These are phyloP conservation scores for Arremon aurantiirostris DNA, from an alignment of 2,797 vertebrate species.

Conservation along the genomic window DNA sequence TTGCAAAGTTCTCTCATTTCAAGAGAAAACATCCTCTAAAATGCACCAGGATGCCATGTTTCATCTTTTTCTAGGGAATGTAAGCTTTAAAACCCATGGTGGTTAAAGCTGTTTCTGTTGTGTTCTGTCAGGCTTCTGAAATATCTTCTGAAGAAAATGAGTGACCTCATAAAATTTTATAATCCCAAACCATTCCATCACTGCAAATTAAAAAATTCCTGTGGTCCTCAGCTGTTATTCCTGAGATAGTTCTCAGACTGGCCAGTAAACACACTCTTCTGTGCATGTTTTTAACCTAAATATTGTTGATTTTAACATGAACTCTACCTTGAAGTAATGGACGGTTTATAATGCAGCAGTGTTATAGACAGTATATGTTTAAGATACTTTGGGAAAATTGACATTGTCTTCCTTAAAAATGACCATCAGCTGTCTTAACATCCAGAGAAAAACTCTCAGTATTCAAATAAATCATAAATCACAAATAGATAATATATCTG, in stretches of 20 bases:
- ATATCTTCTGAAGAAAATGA: background rate
- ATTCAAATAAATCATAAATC: background rate
- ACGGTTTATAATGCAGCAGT: background rate
- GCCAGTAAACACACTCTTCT: background rate
- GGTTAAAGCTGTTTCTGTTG: background rate
- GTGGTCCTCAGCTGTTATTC: background rate
- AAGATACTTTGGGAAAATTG: background rate
- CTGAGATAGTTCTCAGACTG: background rate
- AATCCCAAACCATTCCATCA: background rate
- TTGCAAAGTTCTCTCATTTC: background rate
- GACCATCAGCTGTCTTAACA: background rate
- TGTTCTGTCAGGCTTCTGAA: background rate
- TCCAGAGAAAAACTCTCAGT: background rate
- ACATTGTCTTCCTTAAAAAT: background rate
- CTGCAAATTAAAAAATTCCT: background rate
- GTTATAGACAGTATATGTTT: background rate
- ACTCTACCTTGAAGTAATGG: background rate
- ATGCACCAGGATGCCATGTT: background rate
- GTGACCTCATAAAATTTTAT: background rate
- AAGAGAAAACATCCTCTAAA: background rate
- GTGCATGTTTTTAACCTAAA: background rate
- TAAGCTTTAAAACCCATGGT: background rate
- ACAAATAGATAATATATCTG: background rate
- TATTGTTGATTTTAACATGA: background rate
- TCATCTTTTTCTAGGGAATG: background rate